phyloP scores from a whole-genome alignment of 2,888 invertebrate species.

The Drosophila vallismaia region DNA sequence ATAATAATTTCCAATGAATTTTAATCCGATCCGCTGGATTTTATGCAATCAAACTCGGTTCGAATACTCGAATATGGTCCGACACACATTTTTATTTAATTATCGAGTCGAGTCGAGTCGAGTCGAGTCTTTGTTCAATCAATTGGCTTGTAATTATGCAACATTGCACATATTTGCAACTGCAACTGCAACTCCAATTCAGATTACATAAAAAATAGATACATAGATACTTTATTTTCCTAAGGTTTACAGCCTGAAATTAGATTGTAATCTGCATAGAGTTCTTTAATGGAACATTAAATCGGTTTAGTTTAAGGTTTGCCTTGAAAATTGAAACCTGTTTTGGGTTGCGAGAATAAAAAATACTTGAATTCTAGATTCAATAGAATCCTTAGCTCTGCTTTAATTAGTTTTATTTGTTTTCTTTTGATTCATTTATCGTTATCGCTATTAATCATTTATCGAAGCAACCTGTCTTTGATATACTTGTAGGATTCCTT shows the following conservation, averaged over 20 bases:
- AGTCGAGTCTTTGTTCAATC: constrained; percentile 49
- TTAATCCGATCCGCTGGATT: constrained; percentile 18
- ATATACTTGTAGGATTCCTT: constrained; percentile 5
- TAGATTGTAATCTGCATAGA: background rate
- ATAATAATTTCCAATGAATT: constrained; percentile 13
- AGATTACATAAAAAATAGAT: constrained; percentile 8
- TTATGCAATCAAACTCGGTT: constrained; percentile 22
- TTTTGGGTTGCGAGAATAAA: too few relatives aligned
- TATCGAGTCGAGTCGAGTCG: constrained; percentile 47
- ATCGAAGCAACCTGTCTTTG: constrained; percentile 11
- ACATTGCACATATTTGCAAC: constrained; percentile 24
- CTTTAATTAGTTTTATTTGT: too few relatives aligned
- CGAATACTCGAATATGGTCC: constrained; percentile 5
- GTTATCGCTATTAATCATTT: background rate
- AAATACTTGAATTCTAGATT: too few relatives aligned
- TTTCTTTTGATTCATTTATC: background rate
- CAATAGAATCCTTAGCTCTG: background rate
- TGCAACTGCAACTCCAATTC: constrained; percentile 1
- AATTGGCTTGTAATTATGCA: constrained; percentile 57
- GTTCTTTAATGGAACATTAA: background rate
- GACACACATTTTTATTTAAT: constrained; percentile 63
- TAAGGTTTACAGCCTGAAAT: too few relatives aligned
- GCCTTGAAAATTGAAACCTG: constrained; percentile 3
- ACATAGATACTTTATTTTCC: background rate
- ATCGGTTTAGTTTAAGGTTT: background rate